phyloP scores from a whole-genome alignment of 2,888 invertebrate species.

The Leistus spinibarbis region DNA sequence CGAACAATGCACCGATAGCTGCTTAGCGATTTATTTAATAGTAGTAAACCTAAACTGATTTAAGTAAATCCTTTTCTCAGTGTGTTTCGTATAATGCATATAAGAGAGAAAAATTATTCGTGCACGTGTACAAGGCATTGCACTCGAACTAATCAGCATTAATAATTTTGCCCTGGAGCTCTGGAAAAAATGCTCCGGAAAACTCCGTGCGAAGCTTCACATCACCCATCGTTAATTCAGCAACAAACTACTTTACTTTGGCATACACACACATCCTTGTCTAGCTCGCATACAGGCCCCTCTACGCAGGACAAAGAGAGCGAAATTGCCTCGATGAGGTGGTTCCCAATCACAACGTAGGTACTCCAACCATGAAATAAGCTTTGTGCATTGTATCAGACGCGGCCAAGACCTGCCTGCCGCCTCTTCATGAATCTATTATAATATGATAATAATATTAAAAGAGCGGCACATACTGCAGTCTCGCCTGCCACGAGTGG shows the following conservation, averaged over 20 bases:
- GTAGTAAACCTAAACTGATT: no score
- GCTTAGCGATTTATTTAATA: no score
- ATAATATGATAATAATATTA: neutral
- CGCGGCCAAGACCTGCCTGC: neutral
- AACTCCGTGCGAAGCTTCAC: no score
- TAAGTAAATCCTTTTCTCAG: no score
- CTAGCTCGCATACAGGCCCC: neutral
- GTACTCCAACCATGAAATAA: slow-evolving; percentile 46
- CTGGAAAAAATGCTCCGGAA: neutral
- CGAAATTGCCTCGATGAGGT: slow-evolving; percentile 28
- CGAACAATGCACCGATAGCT: no score
- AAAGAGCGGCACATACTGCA: neutral
- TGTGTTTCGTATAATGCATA: no score
- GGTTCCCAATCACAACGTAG: slow-evolving; percentile 44
- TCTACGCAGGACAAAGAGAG: neutral
- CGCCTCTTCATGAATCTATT: neutral
- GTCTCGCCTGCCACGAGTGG: no score
- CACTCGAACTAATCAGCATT: neutral
- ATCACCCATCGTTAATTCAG: neutral
- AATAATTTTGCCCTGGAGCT: neutral
- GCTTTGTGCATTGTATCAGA: slow-evolving; percentile 13
- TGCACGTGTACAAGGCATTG: no score
- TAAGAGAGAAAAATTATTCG: no score
- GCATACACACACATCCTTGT: neutral
- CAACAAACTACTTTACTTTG: neutral